A percentile compares a stretch with the other conserved stretches of the same genome.
Conservation (phyloP, 2,797 vertebrate species). For the Numenius phaeopus region DNA sequence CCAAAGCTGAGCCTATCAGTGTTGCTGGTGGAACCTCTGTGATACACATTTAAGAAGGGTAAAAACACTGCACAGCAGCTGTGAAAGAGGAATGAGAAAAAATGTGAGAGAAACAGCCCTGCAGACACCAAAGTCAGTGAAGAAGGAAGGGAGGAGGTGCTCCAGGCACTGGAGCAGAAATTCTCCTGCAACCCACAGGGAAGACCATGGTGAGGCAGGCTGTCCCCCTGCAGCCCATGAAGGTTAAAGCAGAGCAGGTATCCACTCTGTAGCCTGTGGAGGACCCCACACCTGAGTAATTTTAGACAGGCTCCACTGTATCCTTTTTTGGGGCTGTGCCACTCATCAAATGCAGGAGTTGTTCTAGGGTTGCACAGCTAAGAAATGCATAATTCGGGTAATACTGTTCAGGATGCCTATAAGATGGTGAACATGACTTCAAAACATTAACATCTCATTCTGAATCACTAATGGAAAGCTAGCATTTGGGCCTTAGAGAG, state of each 20-base stretch:
- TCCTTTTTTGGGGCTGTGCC: background rate
- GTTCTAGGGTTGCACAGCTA: background rate
- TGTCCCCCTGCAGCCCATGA: background rate
- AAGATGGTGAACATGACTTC: background rate
- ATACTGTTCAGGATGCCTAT: background rate
- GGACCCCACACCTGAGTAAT: background rate
- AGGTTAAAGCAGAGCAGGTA: background rate
- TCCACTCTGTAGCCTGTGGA: background rate
- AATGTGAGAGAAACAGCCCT: background rate
- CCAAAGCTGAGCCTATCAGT: background rate
- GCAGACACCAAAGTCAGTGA: background rate
- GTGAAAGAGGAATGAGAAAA: background rate
- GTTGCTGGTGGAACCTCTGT: background rate
- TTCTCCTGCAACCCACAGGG: background rate
- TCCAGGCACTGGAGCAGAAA: background rate
- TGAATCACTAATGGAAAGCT: background rate
- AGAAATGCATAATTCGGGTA: background rate
- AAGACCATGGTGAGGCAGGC: background rate
- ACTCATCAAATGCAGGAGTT: background rate
- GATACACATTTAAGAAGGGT: background rate
- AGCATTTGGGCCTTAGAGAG: background rate
- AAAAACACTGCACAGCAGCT: background rate
- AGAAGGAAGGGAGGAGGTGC: background rate
- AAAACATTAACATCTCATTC: background rate
- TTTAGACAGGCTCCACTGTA: background rate